Percentiles rank a stretch among this genome's conserved stretches.
phyloP scores from a whole-genome alignment of 2,113 vertebrate species.

The Eidolon helvum region DNA sequence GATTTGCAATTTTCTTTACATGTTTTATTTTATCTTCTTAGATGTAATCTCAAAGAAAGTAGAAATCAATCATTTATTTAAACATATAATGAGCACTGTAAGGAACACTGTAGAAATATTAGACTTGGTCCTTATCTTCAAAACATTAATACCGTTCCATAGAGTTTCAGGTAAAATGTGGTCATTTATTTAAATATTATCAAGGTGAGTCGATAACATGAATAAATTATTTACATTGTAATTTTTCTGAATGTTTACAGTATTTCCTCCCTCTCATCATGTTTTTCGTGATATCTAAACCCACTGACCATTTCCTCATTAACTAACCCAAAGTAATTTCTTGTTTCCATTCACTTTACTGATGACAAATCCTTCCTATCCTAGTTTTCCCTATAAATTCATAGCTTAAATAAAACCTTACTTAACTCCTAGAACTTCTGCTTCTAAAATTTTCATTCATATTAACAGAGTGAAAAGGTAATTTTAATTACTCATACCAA shows the following conservation, averaged over 20 bases:
- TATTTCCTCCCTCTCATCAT: background rate
- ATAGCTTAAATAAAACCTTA: conserved; percentile 18
- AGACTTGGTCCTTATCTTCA: background rate
- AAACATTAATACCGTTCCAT: background rate
- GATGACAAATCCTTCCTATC: background rate
- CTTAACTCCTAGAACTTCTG: conserved; percentile 4
- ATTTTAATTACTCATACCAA: background rate
- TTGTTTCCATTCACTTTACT: background rate
- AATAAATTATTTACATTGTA: conserved; percentile 15
- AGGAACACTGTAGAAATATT: background rate
- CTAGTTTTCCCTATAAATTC: background rate
- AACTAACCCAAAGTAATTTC: conserved; percentile 25
- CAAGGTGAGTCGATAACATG: background rate
- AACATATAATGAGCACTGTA: background rate
- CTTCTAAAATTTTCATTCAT: background rate
- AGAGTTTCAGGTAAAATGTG: background rate
- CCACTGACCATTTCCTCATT: conserved; percentile 2
- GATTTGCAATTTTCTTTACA: background rate
- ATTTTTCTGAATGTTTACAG: conserved; percentile 25
- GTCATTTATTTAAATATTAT: conserved; percentile 22
- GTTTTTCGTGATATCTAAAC: conserved; percentile 22
- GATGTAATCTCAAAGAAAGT: background rate
- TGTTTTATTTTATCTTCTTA: conserved; percentile 25
- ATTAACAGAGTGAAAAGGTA: conserved; percentile 33
- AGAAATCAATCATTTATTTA: conserved; percentile 14